phyloP scores from a whole-genome alignment of 2,113 vertebrate genomes.

The Phodopus roborovskii region DNA sequence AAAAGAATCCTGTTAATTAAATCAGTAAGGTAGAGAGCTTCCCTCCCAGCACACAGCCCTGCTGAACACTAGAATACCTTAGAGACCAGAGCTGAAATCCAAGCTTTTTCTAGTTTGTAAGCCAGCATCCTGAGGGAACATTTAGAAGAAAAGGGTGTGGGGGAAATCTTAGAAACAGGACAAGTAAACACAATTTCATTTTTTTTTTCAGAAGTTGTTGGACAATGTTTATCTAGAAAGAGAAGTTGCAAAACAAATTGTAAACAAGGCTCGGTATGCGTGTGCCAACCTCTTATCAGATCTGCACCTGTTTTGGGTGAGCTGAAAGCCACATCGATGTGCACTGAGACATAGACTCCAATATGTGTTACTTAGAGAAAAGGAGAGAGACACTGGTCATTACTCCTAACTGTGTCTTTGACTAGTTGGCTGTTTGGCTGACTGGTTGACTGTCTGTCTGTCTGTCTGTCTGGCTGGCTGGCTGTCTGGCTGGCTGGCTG shows the following conservation, averaged over 20 bases:
- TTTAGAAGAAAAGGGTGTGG: conserved; percentile 59
- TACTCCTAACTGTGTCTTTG: conserved; percentile 10
- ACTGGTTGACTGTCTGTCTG: not conserved
- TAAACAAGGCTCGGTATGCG: conserved; percentile 68
- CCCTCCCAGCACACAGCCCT: conserved; percentile 71
- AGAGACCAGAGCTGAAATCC: conserved; percentile 84
- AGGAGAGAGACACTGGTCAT: not conserved
- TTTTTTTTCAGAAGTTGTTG: conserved; percentile 53
- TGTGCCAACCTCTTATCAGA: conserved; percentile 74
- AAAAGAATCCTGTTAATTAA: conserved; percentile 80
- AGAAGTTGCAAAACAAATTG: conserved; percentile 84
- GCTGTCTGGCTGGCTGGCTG: not conserved
- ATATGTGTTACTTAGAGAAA: not conserved
- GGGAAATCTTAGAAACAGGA: conserved; percentile 56
- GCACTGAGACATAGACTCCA: conserved; percentile 3
- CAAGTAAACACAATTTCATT: conserved; percentile 71
- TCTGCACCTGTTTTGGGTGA: conserved; percentile 76
- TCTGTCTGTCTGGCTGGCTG: too few relatives aligned
- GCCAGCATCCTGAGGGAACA: conserved; percentile 84
- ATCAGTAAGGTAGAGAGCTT: conserved; percentile 81
- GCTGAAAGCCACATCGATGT: not conserved
- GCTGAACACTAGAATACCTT: conserved; percentile 84
- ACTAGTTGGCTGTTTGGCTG: not conserved
- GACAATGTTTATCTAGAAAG: conserved; percentile 74
- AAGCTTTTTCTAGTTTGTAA: conserved; percentile 83